Percentiles rank a stretch among this genome's conserved stretches.
These are phyloP conservation scores for Pholis gunnellus DNA, from an alignment of 2,113 vertebrate species.

Conservation along the genomic window DNA sequence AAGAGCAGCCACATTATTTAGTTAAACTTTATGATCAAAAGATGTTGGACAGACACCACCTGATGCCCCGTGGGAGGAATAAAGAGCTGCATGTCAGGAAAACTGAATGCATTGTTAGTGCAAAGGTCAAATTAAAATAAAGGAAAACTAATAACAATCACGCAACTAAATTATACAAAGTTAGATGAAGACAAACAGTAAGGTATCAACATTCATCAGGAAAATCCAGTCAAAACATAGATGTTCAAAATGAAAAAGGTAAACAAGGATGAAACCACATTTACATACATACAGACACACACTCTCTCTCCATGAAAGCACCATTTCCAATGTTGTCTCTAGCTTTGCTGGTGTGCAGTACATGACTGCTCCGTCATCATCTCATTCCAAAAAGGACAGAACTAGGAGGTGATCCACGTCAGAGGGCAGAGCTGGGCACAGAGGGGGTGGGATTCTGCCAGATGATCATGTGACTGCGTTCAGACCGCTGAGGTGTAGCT, in stretches of 20 bases:
- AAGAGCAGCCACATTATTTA: conserved; percentile 21
- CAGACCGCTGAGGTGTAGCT: conserved; percentile 76
- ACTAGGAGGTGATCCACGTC: conserved; percentile 35
- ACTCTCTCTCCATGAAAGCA: conserved; percentile 2
- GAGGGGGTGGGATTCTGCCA: conserved; percentile 77
- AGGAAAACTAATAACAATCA: background rate
- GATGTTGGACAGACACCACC: background rate
- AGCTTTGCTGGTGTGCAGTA: background rate
- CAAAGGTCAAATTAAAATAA: conserved; percentile 15
- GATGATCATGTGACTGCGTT: conserved; percentile 87
- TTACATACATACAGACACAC: background rate
- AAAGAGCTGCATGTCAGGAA: background rate
- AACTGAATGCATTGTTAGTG: conserved; percentile 23
- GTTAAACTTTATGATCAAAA: conserved; percentile 21
- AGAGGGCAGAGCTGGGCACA: conserved; percentile 77
- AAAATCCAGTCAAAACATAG: conserved; percentile 34
- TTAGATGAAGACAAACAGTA: conserved; percentile 39
- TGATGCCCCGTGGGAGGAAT: background rate
- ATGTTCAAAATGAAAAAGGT: conserved; percentile 43
- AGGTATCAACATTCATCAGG: conserved; percentile 6
- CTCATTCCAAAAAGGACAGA: background rate
- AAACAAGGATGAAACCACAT: conserved; percentile 33
- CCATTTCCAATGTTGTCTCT: conserved; percentile 8
- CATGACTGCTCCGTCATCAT: conserved; percentile 5
- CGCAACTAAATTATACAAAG: background rate